Conservation (phyloP, 2,888 invertebrate genomes). For the Tipula confusa region DNA sequence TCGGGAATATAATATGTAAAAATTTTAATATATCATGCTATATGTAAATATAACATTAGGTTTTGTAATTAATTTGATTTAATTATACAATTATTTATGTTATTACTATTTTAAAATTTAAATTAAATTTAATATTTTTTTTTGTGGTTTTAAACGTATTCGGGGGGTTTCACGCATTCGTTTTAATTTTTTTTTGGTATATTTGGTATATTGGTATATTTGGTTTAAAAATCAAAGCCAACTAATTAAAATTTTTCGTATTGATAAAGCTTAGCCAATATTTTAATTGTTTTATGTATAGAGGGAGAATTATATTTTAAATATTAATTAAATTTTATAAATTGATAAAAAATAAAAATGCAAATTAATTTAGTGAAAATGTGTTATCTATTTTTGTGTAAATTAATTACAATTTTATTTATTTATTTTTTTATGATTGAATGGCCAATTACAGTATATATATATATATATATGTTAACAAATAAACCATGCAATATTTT, state of each 20-base stretch:
- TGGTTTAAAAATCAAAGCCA: background rate
- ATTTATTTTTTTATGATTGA: background rate
- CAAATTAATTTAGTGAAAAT: background rate
- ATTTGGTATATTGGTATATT: background rate
- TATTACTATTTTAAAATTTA: background rate
- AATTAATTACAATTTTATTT: background rate
- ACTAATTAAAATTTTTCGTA: too few relatives aligned
- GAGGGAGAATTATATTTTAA: background rate
- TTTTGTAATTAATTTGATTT: background rate
- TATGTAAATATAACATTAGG: background rate
- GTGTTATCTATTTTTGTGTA: background rate
- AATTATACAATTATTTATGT: background rate
- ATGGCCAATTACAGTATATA: background rate
- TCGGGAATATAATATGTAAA: background rate
- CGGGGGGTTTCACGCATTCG: background rate
- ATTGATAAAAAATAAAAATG: background rate
- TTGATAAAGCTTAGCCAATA: background rate
- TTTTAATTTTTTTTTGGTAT: background rate
- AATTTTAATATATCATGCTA: background rate
- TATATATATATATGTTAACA: too few relatives aligned
- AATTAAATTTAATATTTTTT: too few relatives aligned
- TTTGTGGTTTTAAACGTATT: background rate
- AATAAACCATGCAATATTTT: background rate
- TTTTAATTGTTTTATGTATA: background rate
- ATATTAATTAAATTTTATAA: background rate